Evolutionary conservation across 2,797 vertebrate genomes (phyloP), one percentile per base, ranked within the genome.

Genomic region (Hephaestus fuliginosus): DNA sequence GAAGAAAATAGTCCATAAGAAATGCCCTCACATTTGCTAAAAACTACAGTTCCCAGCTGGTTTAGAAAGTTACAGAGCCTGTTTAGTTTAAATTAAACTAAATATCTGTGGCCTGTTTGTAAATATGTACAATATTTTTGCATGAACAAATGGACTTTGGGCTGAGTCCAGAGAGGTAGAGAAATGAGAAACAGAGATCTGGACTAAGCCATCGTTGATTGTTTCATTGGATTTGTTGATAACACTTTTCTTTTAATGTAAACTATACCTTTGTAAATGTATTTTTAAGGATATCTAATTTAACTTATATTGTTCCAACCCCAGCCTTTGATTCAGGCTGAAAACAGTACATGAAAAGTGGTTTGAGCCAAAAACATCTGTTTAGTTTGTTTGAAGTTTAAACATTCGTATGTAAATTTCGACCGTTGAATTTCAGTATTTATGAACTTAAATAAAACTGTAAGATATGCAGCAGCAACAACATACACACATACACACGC

Each of bases 191-290:
- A 41, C 0, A 14, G 20, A 57, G 13, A 44, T 7, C n/a, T 5
- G 7, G 10, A 36, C 14, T 33, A 11, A 53, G 3, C 1, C 11
- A 8, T 5, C 1, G 3, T 20, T 22, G 48, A 13, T 49, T 5
- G 49, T 83, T 83, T 76, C 8, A 43, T 67, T 33, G 12, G 36
- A 68, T 79, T 69, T 74, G 46, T 51, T 77, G 11, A 57, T 11
- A 63, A 70, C 25, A 33, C 14, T 57, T 52, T 30, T 33, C 4
- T 7, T 70, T 70, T 61, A 5, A 25, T 67, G 17, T 75, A 67
- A 81, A 48, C 1, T 28, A 20, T 58, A 7, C 28, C 1, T 70
- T 65, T 72, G 33, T 49, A 51, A 46, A 48, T 64, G 12, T 46
- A 55, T 17, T 64, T 76, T 62, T 17, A 48, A 46, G 3, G 9